Percentiles rank a stretch among this genome's conserved stretches.
Conservation (phyloP, 2,797 vertebrate species). For the Allobates femoralis region DNA sequence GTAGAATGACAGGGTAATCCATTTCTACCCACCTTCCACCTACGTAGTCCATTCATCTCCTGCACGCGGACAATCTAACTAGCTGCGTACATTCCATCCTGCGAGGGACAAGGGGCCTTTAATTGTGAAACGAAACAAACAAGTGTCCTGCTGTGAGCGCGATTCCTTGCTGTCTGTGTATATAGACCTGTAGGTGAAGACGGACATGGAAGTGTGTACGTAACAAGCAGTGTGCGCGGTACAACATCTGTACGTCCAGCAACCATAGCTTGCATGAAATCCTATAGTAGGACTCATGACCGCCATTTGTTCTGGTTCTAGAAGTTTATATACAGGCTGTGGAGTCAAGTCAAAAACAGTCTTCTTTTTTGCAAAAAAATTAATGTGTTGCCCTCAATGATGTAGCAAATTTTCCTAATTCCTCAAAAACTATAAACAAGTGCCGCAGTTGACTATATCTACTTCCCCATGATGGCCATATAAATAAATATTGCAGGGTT, state of each 20-base stretch:
- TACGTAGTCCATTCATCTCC: conserved; percentile 56
- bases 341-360: too few species aligned
- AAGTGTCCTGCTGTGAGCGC: conserved; percentile 48
- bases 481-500: too few species aligned
- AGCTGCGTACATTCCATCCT: conserved; percentile 53
- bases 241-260: conserved; percentile 17
- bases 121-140: conserved; percentile 61
- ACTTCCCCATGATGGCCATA: too few species aligned
- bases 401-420: too few species aligned
- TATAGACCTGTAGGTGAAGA: conserved; percentile 16
- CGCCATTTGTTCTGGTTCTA: conserved; percentile 3
- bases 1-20: conserved; percentile 42
- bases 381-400: too few species aligned
- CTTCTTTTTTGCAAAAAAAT: too few species aligned
- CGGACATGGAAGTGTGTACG: background rate
- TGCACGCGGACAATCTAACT: conserved; percentile 40
- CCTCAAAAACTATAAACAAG: too few species aligned
- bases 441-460: too few species aligned
- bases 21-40: conserved; percentile 56
- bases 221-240: background rate
- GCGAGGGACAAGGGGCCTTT: conserved; percentile 56
- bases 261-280: background rate
- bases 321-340: background rate
- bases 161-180: background rate
- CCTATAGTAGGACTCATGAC: background rate